Percentiles rank a stretch among this genome's conserved stretches.
phyloP scores from a whole-genome alignment of 2,113 vertebrate genomes.

The Chaetura pelagica region DNA sequence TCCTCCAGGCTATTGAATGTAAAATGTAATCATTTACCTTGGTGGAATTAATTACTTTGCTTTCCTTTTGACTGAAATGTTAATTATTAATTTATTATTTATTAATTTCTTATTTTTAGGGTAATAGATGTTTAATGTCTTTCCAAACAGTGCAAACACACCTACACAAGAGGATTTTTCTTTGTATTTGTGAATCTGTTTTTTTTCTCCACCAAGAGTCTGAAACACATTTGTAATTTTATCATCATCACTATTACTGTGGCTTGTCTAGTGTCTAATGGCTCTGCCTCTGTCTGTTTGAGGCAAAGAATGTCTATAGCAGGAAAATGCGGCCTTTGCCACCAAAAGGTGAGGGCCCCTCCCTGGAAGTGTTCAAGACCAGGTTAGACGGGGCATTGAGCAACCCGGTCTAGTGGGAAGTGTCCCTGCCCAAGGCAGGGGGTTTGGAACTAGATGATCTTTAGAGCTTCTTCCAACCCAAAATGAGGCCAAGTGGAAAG shows the following conservation, averaged over 20 bases:
- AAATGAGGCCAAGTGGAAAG: neutral
- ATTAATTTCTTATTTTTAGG: neutral
- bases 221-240: neutral
- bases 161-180: neutral
- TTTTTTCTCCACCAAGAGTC: neutral
- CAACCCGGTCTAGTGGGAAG: no score
- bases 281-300: neutral
- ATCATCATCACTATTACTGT: neutral
- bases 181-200: neutral
- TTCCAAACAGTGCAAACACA: neutral
- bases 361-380: no score
- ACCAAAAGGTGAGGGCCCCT: neutral
- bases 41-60: slow-evolving; percentile 31
- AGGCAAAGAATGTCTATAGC: neutral
- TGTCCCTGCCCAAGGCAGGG: no score
- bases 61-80: slow-evolving; percentile 6
- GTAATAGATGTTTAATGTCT: neutral
- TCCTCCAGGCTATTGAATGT: slow-evolving; percentile 39
- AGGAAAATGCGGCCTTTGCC: neutral
- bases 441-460: no score
- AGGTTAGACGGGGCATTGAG: no score
- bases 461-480: no score
- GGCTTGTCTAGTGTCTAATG: neutral
- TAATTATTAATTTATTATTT: slow-evolving; percentile 18
- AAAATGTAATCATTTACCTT: slow-evolving; percentile 56